phyloP scores from a whole-genome alignment of 2,888 invertebrate species.

The Pollenia amentaria region DNA sequence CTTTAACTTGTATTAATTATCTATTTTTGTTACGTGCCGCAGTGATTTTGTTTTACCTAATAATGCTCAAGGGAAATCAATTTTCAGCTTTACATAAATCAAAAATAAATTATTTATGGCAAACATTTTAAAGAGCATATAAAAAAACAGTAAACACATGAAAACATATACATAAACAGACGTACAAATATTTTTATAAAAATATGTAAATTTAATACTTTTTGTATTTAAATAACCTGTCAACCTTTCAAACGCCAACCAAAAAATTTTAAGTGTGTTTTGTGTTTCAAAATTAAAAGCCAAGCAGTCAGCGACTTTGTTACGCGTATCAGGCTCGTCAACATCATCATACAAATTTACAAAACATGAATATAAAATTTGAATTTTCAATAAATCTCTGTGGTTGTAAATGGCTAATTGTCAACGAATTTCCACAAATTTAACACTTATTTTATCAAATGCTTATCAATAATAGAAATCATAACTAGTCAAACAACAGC shows the following conservation, averaged over 20 bases:
- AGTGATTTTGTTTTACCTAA: background rate
- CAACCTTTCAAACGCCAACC: background rate
- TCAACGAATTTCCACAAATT: slow-evolving; percentile 25
- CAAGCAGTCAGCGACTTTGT: background rate
- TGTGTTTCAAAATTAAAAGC: background rate
- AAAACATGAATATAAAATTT: background rate
- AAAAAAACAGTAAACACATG: background rate
- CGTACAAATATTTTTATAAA: too few relatives aligned
- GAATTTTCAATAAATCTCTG: slow-evolving; percentile 39
- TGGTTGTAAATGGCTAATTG: slow-evolving; percentile 35
- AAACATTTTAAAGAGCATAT: slow-evolving; percentile 17
- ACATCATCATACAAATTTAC: slow-evolving; percentile 4
- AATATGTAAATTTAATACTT: background rate
- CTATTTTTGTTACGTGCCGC: background rate
- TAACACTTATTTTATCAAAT: slow-evolving; percentile 13
- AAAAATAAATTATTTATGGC: slow-evolving; percentile 55
- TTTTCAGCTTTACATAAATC: slow-evolving; percentile 62
- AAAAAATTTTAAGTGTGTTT: slow-evolving; percentile 18
- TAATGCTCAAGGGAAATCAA: slow-evolving; percentile 57
- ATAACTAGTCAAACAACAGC: background rate
- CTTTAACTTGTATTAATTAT: background rate
- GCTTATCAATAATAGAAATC: background rate
- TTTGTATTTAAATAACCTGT: background rate
- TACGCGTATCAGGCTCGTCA: background rate
- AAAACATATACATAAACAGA: too few relatives aligned